A percentile compares a stretch with the other conserved stretches of the same genome.
These are phyloP conservation scores for Spea bombifrons DNA, from an alignment of 2,113 vertebrate species.

Conservation along the genomic window DNA sequence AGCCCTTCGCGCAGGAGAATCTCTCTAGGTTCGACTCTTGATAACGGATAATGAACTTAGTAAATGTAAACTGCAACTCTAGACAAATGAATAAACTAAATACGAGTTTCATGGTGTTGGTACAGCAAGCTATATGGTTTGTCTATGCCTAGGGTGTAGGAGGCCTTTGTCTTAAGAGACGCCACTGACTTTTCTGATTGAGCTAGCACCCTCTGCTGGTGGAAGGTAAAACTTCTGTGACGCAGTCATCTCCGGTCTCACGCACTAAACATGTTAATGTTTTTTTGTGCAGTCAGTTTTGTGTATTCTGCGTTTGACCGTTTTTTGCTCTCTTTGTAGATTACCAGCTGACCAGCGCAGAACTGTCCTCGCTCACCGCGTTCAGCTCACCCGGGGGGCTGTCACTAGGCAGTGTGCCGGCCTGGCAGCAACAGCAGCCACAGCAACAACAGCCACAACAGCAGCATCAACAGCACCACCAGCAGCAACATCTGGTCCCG, in stretches of 20 bases:
- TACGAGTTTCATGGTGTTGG: no score
- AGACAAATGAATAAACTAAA: no score
- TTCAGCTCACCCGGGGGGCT: slow-evolving; percentile 85
- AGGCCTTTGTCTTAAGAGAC: no score
- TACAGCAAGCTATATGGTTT: no score
- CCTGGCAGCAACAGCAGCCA: slow-evolving; percentile 88
- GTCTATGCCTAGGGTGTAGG: no score
- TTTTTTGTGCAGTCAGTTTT: background rate
- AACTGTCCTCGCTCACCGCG: slow-evolving; percentile 85
- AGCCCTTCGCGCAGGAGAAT: no score
- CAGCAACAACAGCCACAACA: slow-evolving; percentile 48
- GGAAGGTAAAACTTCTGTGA: background rate
- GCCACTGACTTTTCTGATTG: no score
- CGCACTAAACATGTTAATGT: background rate
- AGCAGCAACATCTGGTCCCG: slow-evolving; percentile 79
- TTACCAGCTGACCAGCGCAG: slow-evolving; percentile 91
- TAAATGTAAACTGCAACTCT: no score
- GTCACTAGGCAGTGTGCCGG: slow-evolving; percentile 84
- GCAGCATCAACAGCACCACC: slow-evolving; percentile 57
- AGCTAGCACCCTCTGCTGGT: background rate
- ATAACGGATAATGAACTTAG: no score
- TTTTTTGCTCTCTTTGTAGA: slow-evolving; percentile 63
- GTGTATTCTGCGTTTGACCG: background rate
- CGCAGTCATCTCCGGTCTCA: no score
- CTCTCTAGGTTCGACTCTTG: no score